Evolutionary conservation across 2,888 invertebrate species (phyloP).

Genomic region (Dexiosoma caninum): DNA sequence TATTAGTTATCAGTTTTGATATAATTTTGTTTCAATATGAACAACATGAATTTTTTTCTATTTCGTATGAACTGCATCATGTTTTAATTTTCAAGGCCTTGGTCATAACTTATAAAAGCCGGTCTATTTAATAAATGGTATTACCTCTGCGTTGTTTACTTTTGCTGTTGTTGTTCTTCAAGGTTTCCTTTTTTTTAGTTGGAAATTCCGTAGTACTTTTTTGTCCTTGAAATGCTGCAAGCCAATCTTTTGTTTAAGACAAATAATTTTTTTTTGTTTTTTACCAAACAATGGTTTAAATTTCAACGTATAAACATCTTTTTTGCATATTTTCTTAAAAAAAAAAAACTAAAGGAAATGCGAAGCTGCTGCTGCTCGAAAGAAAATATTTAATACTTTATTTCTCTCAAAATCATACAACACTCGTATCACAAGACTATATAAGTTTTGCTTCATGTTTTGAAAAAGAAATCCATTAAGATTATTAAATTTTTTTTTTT

Average conservation of each 20-base stretch:
- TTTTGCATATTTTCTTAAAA: not conserved
- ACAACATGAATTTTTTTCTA: too few species aligned
- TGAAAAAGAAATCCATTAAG: not conserved
- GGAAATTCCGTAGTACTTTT: slow-evolving; percentile 42
- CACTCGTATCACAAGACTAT: too few species aligned
- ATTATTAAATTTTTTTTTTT: not conserved
- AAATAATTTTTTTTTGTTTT: not conserved
- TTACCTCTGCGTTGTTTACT: slow-evolving; percentile 26
- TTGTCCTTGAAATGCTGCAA: slow-evolving; percentile 51
- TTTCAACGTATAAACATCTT: not conserved
- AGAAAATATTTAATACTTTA: not conserved
- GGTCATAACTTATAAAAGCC: slow-evolving; percentile 34
- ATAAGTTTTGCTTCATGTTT: too few species aligned
- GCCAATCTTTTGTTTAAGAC: not conserved
- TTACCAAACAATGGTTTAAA: not conserved
- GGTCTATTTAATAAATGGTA: slow-evolving; percentile 28
- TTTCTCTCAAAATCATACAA: not conserved
- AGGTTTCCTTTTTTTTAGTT: not conserved
- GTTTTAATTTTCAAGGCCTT: slow-evolving; percentile 52
- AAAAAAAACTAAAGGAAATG: not conserved
- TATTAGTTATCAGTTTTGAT: too few species aligned
- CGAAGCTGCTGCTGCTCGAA: not conserved
- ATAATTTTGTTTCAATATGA: too few species aligned
- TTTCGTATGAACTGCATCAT: too few species aligned
- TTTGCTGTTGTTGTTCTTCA: not conserved